A percentile compares a stretch with the other conserved stretches of the same genome.
Conservation (phyloP, 2,888 invertebrate species). For the Cotesia congregata region DNA sequence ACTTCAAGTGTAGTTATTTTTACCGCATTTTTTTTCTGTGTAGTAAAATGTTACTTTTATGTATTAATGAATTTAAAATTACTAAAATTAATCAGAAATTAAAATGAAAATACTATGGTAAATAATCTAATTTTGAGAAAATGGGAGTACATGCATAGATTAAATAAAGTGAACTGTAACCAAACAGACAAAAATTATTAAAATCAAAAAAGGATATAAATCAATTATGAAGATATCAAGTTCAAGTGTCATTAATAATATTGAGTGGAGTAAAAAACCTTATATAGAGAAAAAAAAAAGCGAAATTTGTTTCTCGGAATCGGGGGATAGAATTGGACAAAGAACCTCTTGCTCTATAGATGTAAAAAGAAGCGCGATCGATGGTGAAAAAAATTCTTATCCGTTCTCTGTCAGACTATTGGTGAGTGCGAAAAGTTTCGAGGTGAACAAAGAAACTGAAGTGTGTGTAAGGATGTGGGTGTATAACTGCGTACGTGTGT, state of each 20-base stretch:
- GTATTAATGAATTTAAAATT: too few species aligned
- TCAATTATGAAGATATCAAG: background rate
- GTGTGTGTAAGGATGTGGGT: background rate
- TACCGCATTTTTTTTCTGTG: too few species aligned
- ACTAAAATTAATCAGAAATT: too few species aligned
- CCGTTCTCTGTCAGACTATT: conserved; percentile 18
- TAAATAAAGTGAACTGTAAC: background rate
- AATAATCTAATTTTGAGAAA: too few species aligned
- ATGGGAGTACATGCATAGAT: too few species aligned
- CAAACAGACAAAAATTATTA: background rate
- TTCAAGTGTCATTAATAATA: background rate
- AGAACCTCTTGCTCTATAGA: conserved; percentile 10
- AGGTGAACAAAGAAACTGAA: conserved; percentile 31
- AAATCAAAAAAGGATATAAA: background rate
- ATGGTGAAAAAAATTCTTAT: conserved; percentile 11
- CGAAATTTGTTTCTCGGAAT: background rate
- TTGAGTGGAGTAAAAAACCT: background rate
- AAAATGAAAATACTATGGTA: too few species aligned
- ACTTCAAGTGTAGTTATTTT: too few species aligned
- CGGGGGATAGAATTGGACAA: background rate
- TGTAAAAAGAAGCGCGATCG: conserved; percentile 24
- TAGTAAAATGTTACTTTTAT: too few species aligned
- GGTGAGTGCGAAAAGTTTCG: conserved; percentile 38
- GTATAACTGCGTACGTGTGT: background rate
- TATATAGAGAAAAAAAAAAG: background rate